Evolutionary conservation across 2,797 vertebrate genomes (phyloP), one percentile per base, ranked within the genome.

Genomic region (Syngnathus acus): DNA sequence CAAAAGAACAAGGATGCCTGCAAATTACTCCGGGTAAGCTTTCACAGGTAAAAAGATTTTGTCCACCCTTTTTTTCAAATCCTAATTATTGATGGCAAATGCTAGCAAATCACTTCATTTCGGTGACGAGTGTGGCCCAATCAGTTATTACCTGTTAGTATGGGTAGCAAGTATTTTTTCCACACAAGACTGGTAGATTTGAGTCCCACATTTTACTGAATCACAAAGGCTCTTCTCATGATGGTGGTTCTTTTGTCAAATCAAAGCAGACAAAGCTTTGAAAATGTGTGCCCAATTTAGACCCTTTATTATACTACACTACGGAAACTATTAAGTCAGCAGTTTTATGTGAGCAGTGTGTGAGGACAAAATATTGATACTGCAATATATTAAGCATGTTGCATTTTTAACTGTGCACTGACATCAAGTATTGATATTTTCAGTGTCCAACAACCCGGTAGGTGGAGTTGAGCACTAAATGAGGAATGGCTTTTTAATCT

Each of bases 201-300:
- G 9, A n/a, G 7, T 21, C 87, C 82, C 84, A 82, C 73, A 83
- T 84, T 85, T 83, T 72, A 84, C 85, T 84, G 85, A 87, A 84
- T 87, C 86, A 88, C 86, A 88, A 85, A 89, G 85, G 82, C 75
- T 77, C 77, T 79, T 87, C 85, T 83, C 79, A 73, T 82, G 79
- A 80, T 84, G 85, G 84, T 85, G 84, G 86, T 84, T 84, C 84
- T 84, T 73, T 85, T 85, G 84, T 87, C 82, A 79, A 84, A 87
- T 90, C 87, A 89, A 89, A 80, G 78, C 77, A 86, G 78, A 82
- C 83, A 83, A 83, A 84, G 86, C 85, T 88, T 86, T 86, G 87
- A 88, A 89, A 88, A 78, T 84, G 87, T 86, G 86, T 85, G 85
- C 86, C 86, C 81, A 72, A 79, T 86, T 88, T 83, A 87, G 83